phyloP scores from a whole-genome alignment of 1,140 invertebrate genomes.

The Cyclargus thomasi region DNA sequence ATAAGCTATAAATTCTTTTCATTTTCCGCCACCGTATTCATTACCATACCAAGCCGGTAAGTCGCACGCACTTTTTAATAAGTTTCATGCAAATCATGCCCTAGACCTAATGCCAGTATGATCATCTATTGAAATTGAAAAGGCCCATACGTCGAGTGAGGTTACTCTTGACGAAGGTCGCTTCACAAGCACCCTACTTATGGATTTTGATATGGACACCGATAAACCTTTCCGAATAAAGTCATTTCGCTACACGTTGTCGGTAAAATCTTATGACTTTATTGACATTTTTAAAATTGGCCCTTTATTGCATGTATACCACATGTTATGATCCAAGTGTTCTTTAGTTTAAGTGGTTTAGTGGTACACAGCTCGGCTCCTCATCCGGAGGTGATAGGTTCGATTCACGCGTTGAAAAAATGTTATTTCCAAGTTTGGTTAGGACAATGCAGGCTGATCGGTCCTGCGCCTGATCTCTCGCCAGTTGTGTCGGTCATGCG shows the following conservation, averaged over 20 bases:
- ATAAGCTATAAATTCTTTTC: slow-evolving; percentile 16
- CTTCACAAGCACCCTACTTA: slow-evolving; percentile 50
- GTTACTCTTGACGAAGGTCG: slow-evolving; percentile 62
- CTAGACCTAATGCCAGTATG: slow-evolving; percentile 61
- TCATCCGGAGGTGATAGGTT: too few species aligned
- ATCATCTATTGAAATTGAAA: slow-evolving; percentile 64
- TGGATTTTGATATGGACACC: slow-evolving; percentile 45
- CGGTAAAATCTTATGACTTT: slow-evolving; percentile 3
- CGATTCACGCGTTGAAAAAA: too few species aligned
- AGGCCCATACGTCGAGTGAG: slow-evolving; percentile 57
- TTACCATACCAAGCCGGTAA: slow-evolving; percentile 35
- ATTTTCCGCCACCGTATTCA: slow-evolving; percentile 30
- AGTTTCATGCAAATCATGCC: slow-evolving; percentile 65
- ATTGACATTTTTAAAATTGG: background rate
- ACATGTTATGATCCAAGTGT: background rate
- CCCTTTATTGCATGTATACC: background rate
- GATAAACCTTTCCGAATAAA: slow-evolving; percentile 25
- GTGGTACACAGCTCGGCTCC: too few species aligned
- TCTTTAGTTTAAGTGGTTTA: too few species aligned
- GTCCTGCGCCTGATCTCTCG: too few species aligned
- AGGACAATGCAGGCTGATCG: too few species aligned
- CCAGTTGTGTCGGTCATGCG: too few species aligned
- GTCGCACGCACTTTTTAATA: slow-evolving; percentile 57
- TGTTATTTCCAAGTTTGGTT: too few species aligned
- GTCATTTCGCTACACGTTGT: slow-evolving; percentile 6